Evolutionary conservation across 2,797 vertebrate genomes (phyloP).

Genomic region (Netta rufina): DNA sequence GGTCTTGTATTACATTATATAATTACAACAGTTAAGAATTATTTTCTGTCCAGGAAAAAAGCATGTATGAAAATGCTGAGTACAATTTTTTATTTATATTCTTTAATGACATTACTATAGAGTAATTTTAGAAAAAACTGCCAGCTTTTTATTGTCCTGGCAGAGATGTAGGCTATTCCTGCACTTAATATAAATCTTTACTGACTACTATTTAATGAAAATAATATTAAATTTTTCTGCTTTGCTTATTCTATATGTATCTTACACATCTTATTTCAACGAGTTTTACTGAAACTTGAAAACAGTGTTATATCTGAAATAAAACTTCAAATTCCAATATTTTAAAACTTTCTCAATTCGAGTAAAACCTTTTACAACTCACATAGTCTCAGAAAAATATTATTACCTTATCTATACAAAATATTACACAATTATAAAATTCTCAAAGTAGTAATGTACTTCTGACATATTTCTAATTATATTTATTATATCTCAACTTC

Average conservation of each 20-base stretch:
- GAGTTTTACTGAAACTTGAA: neutral
- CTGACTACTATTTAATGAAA: neutral
- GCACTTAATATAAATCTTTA: neutral
- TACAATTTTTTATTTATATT: neutral
- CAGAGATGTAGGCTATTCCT: neutral
- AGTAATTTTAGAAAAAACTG: neutral
- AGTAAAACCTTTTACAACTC: neutral
- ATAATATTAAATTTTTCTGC: neutral
- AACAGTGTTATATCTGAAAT: neutral
- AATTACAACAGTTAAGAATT: neutral
- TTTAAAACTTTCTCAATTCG: neutral
- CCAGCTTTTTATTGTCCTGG: neutral
- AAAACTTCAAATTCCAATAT: neutral
- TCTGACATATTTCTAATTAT: neutral
- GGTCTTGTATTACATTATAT: neutral
- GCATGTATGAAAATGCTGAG: slow-evolving; percentile 26
- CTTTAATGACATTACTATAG: neutral
- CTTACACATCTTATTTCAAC: neutral
- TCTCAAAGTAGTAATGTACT: neutral
- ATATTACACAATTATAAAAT: neutral
- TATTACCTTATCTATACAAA: neutral
- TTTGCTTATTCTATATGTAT: neutral
- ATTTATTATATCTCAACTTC: neutral
- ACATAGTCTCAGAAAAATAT: neutral
- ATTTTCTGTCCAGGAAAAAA: neutral